Evolutionary conservation across 1,140 invertebrate genomes (phyloP).

Genomic region (Heterodera schachtii): DNA sequence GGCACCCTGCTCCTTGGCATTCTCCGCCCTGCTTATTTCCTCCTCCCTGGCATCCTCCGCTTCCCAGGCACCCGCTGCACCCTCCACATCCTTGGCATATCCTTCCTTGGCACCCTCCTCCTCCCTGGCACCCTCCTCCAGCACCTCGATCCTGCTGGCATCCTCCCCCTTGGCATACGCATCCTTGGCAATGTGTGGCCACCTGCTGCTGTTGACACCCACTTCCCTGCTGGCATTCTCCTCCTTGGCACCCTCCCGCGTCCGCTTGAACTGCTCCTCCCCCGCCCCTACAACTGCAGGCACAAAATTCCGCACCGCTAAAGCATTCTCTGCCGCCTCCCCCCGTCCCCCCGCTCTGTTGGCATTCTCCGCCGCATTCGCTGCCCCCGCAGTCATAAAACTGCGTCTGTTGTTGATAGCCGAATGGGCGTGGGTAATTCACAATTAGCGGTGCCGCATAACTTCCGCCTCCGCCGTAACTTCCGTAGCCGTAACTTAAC

Average conservation of each 20-base stretch:
- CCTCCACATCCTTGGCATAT: background rate
- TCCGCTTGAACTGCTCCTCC: no score
- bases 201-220: background rate
- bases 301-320: background rate
- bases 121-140: background rate
- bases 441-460: slow-evolving; percentile 16
- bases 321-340: background rate
- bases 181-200: background rate
- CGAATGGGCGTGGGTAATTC: slow-evolving; percentile 23
- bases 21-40: background rate
- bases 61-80: background rate
- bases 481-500: background rate
- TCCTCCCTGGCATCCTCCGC: no score
- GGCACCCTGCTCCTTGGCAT: background rate
- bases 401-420: slow-evolving; percentile 19
- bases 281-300: no score
- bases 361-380: background rate
- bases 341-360: background rate
- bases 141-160: no score
- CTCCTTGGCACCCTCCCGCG: background rate
- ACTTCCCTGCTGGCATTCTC: background rate
- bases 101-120: background rate
- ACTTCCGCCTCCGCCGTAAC: slow-evolving; percentile 18
- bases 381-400: background rate
- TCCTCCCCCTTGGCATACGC: background rate